A percentile compares a stretch with the other conserved stretches of the same genome.
Evolutionary conservation across 2,113 vertebrate genomes (phyloP).

Genomic region (Rhynchomys soricoides): DNA sequence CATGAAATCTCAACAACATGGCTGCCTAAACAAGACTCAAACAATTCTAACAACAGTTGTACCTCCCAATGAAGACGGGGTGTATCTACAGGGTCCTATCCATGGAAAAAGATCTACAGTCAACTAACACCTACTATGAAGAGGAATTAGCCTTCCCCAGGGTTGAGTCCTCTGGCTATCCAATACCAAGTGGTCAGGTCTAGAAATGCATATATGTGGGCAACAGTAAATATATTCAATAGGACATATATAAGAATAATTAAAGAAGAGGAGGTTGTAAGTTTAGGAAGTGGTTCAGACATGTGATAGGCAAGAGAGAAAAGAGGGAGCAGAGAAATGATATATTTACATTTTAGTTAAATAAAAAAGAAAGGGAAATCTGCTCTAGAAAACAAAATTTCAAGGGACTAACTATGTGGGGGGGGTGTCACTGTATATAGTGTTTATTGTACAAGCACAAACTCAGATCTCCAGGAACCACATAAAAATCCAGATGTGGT

Average conservation of each 20-base stretch:
- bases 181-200: neutral
- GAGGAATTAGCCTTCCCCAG: neutral
- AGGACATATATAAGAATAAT: too few species aligned
- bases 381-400: neutral
- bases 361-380: neutral
- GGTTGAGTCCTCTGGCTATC: neutral
- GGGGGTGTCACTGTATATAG: too few species aligned
- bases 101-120: neutral
- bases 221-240: neutral
- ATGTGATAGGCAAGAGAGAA: neutral
- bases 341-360: neutral
- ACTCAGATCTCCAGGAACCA: neutral
- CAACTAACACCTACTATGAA: neutral
- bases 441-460: neutral
- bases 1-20: neutral
- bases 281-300: neutral
- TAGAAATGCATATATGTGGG: neutral
- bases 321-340: neutral
- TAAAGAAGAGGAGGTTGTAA: neutral
- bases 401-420: neutral
- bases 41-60: neutral
- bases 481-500: neutral
- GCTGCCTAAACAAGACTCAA: neutral
- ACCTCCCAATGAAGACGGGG: neutral
- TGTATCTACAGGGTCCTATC: neutral